These are phyloP conservation scores for Cataglyphis altisquamis DNA, from an alignment of 2,888 invertebrate species.

Conservation along the genomic window DNA sequence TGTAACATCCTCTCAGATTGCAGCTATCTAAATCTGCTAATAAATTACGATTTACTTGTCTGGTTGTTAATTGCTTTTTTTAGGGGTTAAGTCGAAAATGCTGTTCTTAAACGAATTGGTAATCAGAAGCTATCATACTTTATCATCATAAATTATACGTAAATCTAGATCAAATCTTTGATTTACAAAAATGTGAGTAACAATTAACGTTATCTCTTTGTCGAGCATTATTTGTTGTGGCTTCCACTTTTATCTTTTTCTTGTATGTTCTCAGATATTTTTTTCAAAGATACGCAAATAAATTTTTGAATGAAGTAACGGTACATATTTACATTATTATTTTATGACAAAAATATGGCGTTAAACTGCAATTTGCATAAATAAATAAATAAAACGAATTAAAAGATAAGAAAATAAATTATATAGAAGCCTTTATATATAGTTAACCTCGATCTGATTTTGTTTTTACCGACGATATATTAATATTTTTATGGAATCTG, in stretches of 20 bases:
- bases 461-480: slow-evolving; percentile 38
- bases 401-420: slow-evolving; percentile 34
- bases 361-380: background rate
- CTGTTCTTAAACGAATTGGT: background rate
- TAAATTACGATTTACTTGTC: slow-evolving; percentile 27
- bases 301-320: background rate
- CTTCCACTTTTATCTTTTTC: slow-evolving; percentile 5
- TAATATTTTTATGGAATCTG: slow-evolving; percentile 38
- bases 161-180: slow-evolving; percentile 31
- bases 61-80: slow-evolving; percentile 2
- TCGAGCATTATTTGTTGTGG: background rate
- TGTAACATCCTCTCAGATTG: background rate
- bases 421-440: slow-evolving; percentile 23
- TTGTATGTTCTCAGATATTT: background rate
- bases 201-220: slow-evolving; percentile 8
- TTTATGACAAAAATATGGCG: background rate
- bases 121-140: slow-evolving; percentile 1
- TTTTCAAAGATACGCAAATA: background rate
- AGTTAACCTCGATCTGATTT: slow-evolving; percentile 43
- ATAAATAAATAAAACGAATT: background rate
- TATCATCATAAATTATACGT: slow-evolving; percentile 15
- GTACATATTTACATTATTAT: background rate
- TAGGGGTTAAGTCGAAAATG: background rate
- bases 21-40: slow-evolving; percentile 35
- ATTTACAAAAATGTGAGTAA: background rate